These are phyloP conservation scores for Macropis europaea DNA, from an alignment of 2,888 invertebrate genomes.

Conservation along the genomic window DNA sequence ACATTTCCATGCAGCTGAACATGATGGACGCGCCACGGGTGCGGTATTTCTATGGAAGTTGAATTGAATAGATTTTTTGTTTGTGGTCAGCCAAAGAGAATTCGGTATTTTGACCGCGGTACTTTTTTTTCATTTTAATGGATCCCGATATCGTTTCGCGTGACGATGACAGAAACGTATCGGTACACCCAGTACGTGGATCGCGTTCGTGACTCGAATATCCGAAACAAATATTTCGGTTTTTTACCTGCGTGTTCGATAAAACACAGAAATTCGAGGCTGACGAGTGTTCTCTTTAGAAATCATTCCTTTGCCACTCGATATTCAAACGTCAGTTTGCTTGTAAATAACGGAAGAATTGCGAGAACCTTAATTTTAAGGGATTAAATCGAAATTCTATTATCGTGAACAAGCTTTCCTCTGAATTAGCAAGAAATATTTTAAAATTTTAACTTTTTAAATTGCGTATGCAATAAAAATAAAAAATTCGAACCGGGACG, in stretches of 20 bases:
- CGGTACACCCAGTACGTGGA: conserved; percentile 1
- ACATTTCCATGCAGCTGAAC: conserved; percentile 6
- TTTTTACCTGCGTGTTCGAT: background rate
- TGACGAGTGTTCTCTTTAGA: too few relatives aligned
- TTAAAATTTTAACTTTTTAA: too few relatives aligned
- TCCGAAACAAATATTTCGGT: conserved; percentile 1
- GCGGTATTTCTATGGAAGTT: conserved; percentile 16
- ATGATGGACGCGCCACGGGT: background rate
- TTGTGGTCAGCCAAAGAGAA: conserved; percentile 1
- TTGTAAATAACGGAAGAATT: too few relatives aligned
- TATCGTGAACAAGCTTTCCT: too few relatives aligned
- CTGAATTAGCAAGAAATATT: too few relatives aligned
- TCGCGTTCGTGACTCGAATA: conserved; percentile 21
- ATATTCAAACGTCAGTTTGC: too few relatives aligned
- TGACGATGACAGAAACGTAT: background rate
- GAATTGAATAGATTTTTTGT: conserved; percentile 12
- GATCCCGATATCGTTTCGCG: background rate
- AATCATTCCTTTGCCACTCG: too few relatives aligned
- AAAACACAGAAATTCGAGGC: too few relatives aligned
- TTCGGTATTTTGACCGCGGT: conserved; percentile 4
- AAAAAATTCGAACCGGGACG: too few relatives aligned
- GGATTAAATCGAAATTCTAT: too few relatives aligned
- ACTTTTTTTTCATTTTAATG: background rate
- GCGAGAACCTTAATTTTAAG: too few relatives aligned
- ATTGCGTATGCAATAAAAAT: too few relatives aligned